Conservation (phyloP, 2,888 invertebrate genomes). For the Dynastes tityus region DNA sequence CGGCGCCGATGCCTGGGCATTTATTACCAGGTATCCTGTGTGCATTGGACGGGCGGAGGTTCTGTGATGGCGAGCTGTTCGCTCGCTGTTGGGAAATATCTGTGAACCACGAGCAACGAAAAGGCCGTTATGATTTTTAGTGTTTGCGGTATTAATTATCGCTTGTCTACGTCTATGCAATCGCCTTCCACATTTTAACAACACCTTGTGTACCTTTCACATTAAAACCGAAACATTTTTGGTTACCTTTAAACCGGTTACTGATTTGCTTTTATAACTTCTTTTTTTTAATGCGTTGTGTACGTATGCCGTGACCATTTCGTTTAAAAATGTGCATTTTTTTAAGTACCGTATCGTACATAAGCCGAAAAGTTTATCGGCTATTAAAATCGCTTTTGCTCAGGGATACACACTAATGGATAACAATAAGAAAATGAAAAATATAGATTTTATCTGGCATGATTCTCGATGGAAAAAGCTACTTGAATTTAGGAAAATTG, state of each 20-base stretch:
- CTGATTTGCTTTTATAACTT: constrained; percentile 63
- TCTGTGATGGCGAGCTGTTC: constrained; percentile 12
- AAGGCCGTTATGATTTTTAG: constrained; percentile 63
- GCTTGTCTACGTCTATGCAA: constrained; percentile 66
- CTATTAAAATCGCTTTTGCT: neutral
- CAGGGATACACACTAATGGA: too few relatives aligned
- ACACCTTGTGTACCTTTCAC: constrained; percentile 66
- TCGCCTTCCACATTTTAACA: constrained; percentile 63
- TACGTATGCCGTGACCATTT: constrained; percentile 23
- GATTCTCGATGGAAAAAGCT: too few relatives aligned
- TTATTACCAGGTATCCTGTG: constrained; percentile 1
- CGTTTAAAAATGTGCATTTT: constrained; percentile 29
- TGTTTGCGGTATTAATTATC: constrained; percentile 66
- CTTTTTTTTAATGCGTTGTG: constrained; percentile 48
- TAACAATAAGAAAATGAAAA: too few relatives aligned
- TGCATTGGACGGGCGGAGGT: constrained; percentile 17
- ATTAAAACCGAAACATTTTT: constrained; percentile 66
- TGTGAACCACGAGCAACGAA: constrained; percentile 53
- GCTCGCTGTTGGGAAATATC: constrained; percentile 50
- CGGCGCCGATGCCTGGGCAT: constrained; percentile 25
- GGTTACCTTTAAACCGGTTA: constrained; percentile 67
- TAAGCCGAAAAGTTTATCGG: neutral
- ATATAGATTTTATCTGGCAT: too few relatives aligned
- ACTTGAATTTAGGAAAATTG: too few relatives aligned
- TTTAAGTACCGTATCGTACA: neutral